These are phyloP conservation scores for Pseudomyrmex cubaensis DNA, from an alignment of 1,140 invertebrate genomes.

Conservation along the genomic window DNA sequence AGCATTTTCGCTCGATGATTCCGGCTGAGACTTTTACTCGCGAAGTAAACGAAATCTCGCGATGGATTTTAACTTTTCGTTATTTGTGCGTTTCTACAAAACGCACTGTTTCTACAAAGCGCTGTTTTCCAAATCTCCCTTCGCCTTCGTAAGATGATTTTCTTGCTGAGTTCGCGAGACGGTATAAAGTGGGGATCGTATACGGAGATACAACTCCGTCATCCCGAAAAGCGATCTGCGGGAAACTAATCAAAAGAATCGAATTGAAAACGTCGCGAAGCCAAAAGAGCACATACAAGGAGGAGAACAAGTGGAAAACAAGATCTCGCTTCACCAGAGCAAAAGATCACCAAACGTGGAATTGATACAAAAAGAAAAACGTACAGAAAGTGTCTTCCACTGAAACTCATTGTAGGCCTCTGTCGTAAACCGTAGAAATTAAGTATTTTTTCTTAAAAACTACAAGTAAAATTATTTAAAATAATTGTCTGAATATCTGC, in stretches of 20 bases:
- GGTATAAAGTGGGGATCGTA: constrained; percentile 13
- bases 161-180: constrained; percentile 16
- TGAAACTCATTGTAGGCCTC: background rate
- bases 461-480: too few relatives aligned
- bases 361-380: background rate
- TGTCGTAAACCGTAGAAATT: too few relatives aligned
- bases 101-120: background rate
- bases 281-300: constrained; percentile 28
- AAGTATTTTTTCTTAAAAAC: too few relatives aligned
- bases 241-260: constrained; percentile 51
- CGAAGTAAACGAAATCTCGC: background rate
- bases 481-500: background rate
- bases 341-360: background rate
- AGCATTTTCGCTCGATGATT: background rate
- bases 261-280: constrained; percentile 25
- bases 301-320: constrained; percentile 28
- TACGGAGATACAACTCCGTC: constrained; percentile 36
- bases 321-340: constrained; percentile 33
- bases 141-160: background rate
- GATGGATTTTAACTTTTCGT: constrained; percentile 8
- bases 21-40: background rate
- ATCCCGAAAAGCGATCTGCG: constrained; percentile 34
- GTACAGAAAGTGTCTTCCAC: background rate
- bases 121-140: background rate
- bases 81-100: background rate